Percentiles rank a stretch among this genome's conserved stretches.
phyloP scores from a whole-genome alignment of 2,797 vertebrate genomes.

The Pipistrellus pygmaeus region DNA sequence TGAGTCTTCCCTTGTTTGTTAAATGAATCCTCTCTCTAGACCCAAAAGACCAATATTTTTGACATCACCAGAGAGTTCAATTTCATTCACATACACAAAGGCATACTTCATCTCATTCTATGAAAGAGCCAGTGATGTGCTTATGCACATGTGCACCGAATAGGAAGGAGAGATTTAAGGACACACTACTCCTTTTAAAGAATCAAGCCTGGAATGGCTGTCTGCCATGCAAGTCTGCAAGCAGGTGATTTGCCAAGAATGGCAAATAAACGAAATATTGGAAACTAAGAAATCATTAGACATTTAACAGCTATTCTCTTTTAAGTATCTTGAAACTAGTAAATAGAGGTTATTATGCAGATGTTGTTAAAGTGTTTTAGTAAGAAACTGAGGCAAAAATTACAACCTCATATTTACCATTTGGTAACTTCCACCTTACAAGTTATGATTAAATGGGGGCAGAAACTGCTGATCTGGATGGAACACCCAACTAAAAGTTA shows the following conservation, averaged over 20 bases:
- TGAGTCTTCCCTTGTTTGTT: slow-evolving; percentile 51
- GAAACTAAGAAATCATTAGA: not conserved
- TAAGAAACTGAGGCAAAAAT: slow-evolving; percentile 31
- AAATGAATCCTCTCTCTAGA: slow-evolving; percentile 54
- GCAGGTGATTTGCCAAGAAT: not conserved
- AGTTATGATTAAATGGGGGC: not conserved
- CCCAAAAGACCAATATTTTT: slow-evolving; percentile 43
- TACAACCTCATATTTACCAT: not conserved
- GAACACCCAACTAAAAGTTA: not conserved
- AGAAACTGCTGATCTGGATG: not conserved
- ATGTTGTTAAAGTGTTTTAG: not conserved
- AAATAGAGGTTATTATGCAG: not conserved
- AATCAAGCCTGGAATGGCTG: not conserved
- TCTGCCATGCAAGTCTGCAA: slow-evolving; percentile 6
- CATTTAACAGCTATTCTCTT: not conserved
- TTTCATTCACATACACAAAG: slow-evolving; percentile 51
- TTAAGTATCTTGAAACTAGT: not conserved
- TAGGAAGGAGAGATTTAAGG: slow-evolving; percentile 3
- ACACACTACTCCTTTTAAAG: slow-evolving; percentile 36
- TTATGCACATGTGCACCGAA: not conserved
- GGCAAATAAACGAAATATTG: not conserved
- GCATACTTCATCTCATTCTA: not conserved
- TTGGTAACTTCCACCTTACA: not conserved
- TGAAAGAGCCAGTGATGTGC: slow-evolving; percentile 61
- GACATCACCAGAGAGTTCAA: slow-evolving; percentile 26